Conservation (phyloP, 1,140 invertebrate genomes). For the Drosophila mauritiana region DNA sequence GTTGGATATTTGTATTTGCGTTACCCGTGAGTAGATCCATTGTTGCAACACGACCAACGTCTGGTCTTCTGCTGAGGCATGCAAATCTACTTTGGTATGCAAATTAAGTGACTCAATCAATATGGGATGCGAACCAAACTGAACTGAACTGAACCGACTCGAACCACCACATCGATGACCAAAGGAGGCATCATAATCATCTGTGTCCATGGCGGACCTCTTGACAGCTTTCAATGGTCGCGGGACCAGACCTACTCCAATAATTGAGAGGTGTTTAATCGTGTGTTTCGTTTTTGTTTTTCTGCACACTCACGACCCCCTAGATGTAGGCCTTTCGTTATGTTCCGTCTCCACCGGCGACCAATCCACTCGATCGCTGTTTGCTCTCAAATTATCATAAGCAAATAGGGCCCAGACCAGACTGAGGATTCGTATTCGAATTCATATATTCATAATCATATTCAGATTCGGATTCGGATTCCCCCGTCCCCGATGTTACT, state of each 20-base stretch:
- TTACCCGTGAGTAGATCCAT: slow-evolving; percentile 38
- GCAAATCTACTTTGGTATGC: slow-evolving; percentile 82
- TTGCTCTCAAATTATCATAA: slow-evolving; percentile 84
- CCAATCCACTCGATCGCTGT: slow-evolving; percentile 65
- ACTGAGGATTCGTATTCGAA: slow-evolving; percentile 4
- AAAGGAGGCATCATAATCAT: slow-evolving; percentile 75
- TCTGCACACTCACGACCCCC: slow-evolving; percentile 76
- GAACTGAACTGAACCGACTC: too few relatives aligned
- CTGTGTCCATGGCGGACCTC: slow-evolving; percentile 63
- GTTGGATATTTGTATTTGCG: slow-evolving; percentile 23
- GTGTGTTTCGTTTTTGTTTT: slow-evolving; percentile 77
- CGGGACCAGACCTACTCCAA: slow-evolving; percentile 49
- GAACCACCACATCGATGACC: not conserved
- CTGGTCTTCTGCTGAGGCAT: slow-evolving; percentile 38
- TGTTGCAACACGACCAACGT: slow-evolving; percentile 58
- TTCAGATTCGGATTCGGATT: not conserved
- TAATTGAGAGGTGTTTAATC: slow-evolving; percentile 84
- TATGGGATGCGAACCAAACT: slow-evolving; percentile 13
- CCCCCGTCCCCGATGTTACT: slow-evolving; percentile 28
- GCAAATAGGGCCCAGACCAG: slow-evolving; percentile 62
- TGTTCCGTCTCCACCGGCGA: slow-evolving; percentile 26
- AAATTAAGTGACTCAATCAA: slow-evolving; percentile 81
- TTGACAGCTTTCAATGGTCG: slow-evolving; percentile 63
- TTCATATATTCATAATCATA: slow-evolving; percentile 1
- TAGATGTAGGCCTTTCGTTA: slow-evolving; percentile 44